A percentile compares a stretch with the other conserved stretches of the same genome.
phyloP scores from a whole-genome alignment of 2,888 invertebrate genomes.

The Lepeophtheirus nordmannii region DNA sequence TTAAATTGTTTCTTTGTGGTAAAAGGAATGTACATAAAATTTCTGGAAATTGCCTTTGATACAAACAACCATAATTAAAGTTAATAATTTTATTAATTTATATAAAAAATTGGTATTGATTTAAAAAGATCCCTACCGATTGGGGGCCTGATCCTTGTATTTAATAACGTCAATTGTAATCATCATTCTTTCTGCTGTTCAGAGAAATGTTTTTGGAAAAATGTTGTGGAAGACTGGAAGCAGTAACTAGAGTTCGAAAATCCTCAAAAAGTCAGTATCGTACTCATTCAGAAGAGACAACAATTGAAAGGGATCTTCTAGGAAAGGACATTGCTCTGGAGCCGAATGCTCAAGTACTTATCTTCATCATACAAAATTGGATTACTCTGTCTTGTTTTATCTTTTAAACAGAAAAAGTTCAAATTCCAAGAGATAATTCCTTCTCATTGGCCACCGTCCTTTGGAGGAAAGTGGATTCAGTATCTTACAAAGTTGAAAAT shows the following conservation, averaged over 20 bases:
- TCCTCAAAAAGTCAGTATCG: neutral
- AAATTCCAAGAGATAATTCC: slow-evolving; percentile 3
- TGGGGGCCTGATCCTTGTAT: too few species aligned
- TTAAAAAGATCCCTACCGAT: too few species aligned
- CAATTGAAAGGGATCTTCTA: neutral
- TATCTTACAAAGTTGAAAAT: neutral
- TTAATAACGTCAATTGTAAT: neutral
- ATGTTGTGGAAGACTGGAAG: neutral
- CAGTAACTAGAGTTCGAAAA: neutral
- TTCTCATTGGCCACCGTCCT: neutral
- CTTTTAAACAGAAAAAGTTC: neutral
- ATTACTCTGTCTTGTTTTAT: too few species aligned
- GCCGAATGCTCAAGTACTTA: neutral
- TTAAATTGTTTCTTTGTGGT: too few species aligned
- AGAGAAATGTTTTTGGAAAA: neutral
- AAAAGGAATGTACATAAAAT: too few species aligned
- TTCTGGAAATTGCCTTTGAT: too few species aligned
- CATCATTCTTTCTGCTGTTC: neutral
- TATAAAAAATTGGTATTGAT: too few species aligned
- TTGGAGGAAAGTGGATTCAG: slow-evolving; percentile 2
- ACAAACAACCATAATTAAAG: too few species aligned
- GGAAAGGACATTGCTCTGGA: neutral
- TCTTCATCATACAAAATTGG: neutral
- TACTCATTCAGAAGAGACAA: neutral
- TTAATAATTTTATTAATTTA: too few species aligned